Base-by-base conservation (phyloP, 1,140 invertebrate species). In the Matsumurasca onukii region DNA sequence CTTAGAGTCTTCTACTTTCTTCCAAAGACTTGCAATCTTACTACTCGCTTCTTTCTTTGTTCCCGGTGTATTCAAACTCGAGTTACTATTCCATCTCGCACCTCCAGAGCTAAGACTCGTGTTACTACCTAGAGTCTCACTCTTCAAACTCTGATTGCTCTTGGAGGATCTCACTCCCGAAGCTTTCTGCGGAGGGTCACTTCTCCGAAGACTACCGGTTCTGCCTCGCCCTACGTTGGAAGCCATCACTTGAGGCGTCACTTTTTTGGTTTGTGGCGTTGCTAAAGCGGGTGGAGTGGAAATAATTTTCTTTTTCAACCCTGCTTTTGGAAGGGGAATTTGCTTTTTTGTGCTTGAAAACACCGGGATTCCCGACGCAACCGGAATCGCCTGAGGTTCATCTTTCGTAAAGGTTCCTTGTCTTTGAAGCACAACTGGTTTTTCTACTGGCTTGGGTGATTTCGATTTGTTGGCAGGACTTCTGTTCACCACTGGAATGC, bases 11-110 rank as follows among this genome's bases (percentile, higher is more conserved):
- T 93, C 91, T 1, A 91, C 89, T 74, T 86, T 89, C 73, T 93
- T 95, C 93, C 93, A 95, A 15, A 97, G 81, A 75, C 85, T 91
- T 0, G 93, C 91, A 48, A 96, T 94, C 77, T 93, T 94, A 77
- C 93, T 95, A 1, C 90, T 88, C 0, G 92, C 87, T 70, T 91
- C 89, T 75, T 89, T 89, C 15, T 86, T 81, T 2, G 79, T 74
- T 27, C 79, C 79, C 27, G 80, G 80, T 65, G 34, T 68, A 71
- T 86, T 85, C 66, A 90, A 80, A 76, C 86, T 85, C 29, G 87
- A 82, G 74, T 88, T 86, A 70, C 84, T 82, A 73, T 81, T 81
- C 70, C 66, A 73, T 45, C 69, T 71, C 59, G 57, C 71, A 57
- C 67, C 73, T 68, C 51, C 73, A 25, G 48, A 24, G 17, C 51